Evolutionary conservation across 2,797 vertebrate genomes (phyloP).

Genomic region (Rallus crepitans): DNA sequence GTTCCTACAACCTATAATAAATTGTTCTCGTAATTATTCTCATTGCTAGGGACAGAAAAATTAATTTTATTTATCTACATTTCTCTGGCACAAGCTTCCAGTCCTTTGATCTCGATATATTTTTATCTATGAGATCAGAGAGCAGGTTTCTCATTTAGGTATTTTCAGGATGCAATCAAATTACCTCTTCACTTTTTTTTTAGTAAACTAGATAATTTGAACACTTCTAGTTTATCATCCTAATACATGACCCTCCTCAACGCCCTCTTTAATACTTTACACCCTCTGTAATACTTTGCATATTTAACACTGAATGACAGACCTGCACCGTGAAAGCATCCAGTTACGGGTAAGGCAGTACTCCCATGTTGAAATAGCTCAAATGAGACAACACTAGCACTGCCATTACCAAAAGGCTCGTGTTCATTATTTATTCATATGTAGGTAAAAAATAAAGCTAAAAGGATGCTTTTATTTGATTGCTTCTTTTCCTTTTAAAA

Average conservation of each 20-base stretch:
- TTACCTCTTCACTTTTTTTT: background rate
- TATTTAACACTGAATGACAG: background rate
- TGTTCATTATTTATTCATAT: background rate
- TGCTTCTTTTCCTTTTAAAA: background rate
- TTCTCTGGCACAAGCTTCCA: slow-evolving; percentile 8
- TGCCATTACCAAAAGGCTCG: background rate
- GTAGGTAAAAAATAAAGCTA: background rate
- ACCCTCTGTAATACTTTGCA: background rate
- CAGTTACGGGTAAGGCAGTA: background rate
- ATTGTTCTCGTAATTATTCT: background rate
- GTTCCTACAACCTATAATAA: slow-evolving; percentile 13
- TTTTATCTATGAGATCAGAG: background rate
- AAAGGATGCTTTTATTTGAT: background rate
- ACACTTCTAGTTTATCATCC: slow-evolving; percentile 6
- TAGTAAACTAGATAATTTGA: background rate
- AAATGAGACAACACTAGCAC: background rate
- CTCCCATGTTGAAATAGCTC: background rate
- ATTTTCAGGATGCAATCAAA: slow-evolving; percentile 21
- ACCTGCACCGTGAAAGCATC: background rate
- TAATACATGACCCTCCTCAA: background rate
- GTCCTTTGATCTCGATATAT: slow-evolving; percentile 27
- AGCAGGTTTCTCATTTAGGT: slow-evolving; percentile 11
- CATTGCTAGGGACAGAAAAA: background rate
- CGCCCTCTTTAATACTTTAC: background rate
- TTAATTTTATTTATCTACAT: background rate